Conservation (phyloP, 2,113 vertebrate species). For the Halichoerus grypus region DNA sequence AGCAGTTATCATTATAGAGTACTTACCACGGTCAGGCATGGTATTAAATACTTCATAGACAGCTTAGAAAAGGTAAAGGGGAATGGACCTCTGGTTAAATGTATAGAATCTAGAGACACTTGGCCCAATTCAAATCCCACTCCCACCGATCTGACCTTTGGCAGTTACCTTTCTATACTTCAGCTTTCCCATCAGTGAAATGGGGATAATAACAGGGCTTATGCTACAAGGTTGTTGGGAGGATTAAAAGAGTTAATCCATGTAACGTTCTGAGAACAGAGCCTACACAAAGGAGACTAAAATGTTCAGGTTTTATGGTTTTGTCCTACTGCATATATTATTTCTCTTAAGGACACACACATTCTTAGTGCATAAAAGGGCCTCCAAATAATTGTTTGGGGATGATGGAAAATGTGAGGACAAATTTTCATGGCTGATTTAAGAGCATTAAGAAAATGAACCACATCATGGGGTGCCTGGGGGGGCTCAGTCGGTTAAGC, state of each 20-base stretch:
- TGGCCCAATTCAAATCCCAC: not conserved
- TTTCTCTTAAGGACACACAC: not conserved
- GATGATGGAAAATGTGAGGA: not conserved
- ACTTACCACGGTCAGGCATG: constrained; percentile 34
- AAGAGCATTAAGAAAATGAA: not conserved
- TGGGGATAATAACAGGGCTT: constrained; percentile 47
- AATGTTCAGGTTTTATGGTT: not conserved
- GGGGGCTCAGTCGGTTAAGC: not conserved
- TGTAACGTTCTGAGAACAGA: not conserved
- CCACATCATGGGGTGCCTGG: not conserved
- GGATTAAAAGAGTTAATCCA: constrained; percentile 24
- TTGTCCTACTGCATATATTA: not conserved
- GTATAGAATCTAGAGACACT: not conserved
- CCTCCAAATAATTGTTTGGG: not conserved
- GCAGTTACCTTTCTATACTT: not conserved
- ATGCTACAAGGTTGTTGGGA: not conserved
- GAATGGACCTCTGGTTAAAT: not conserved
- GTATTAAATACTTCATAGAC: constrained; percentile 47
- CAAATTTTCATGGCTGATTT: not conserved
- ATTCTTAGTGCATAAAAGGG: not conserved
- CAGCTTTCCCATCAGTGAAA: constrained; percentile 53
- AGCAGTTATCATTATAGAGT: constrained; percentile 62
- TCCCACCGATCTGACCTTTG: not conserved
- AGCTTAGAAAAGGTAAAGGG: not conserved
- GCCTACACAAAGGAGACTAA: not conserved